These are phyloP conservation scores for Drosophila nigricruria DNA, from an alignment of 2,888 invertebrate genomes.

Conservation along the genomic window DNA sequence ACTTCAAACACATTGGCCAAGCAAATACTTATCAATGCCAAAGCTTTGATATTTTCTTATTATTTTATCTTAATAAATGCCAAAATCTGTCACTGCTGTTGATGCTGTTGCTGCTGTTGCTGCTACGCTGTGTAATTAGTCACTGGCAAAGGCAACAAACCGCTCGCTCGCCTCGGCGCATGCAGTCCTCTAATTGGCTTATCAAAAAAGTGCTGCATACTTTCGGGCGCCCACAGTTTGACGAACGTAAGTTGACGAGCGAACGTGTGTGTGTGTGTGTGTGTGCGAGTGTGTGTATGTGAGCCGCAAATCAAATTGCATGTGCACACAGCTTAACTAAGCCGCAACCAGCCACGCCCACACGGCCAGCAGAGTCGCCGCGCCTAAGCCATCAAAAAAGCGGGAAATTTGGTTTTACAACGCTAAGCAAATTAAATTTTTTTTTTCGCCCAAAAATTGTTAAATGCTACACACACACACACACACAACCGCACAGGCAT, in stretches of 20 bases:
- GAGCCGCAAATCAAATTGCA: conserved; percentile 56
- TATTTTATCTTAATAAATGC: conserved; percentile 4
- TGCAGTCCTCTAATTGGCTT: conserved; percentile 52
- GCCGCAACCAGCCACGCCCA: conserved; percentile 44
- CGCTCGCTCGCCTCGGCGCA: neutral
- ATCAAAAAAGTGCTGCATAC: conserved; percentile 58
- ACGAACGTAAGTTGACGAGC: neutral
- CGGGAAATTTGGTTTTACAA: conserved; percentile 57
- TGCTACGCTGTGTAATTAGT: conserved; percentile 12
- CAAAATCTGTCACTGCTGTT: neutral
- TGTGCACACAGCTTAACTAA: conserved; percentile 56
- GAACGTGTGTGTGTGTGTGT: neutral
- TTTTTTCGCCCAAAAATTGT: conserved; percentile 46
- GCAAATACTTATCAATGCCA: conserved; percentile 1
- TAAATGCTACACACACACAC: conserved; percentile 34
- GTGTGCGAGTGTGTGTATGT: conserved; percentile 11
- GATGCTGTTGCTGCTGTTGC: neutral
- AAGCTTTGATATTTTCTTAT: conserved; percentile 1
- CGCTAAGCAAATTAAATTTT: conserved; percentile 63
- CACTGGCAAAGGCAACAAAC: neutral
- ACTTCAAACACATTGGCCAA: neutral
- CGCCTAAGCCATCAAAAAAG: conserved; percentile 44
- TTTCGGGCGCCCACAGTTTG: conserved; percentile 43
- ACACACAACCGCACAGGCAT: conserved; percentile 3
- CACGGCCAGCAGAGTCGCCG: conserved; percentile 25